Percentiles rank a stretch among this genome's conserved stretches.
phyloP scores from a whole-genome alignment of 2,113 vertebrate species.

The Cepphus grylle region DNA sequence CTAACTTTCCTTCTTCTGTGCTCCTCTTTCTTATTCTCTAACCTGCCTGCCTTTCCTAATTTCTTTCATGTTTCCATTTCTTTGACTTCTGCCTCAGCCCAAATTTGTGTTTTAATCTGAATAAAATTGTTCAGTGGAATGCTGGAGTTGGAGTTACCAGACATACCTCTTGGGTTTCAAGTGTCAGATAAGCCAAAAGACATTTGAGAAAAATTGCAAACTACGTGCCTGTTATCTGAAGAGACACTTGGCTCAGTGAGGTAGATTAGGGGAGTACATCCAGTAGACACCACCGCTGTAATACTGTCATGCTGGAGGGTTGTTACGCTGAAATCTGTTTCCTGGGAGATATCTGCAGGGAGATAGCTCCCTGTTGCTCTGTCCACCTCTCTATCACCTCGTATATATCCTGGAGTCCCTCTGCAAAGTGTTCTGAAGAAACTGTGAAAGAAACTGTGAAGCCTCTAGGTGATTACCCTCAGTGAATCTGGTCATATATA shows the following conservation, averaged over 20 bases:
- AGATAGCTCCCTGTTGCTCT: not conserved
- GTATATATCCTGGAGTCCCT: not conserved
- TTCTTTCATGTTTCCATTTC: not conserved
- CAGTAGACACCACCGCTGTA: not conserved
- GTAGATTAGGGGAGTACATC: not conserved
- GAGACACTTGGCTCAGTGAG: not conserved
- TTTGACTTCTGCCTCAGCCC: not conserved
- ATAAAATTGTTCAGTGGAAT: not conserved
- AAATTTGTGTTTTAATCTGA: not conserved
- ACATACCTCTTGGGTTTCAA: not conserved
- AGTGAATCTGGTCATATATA: not conserved
- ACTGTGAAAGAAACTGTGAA: not conserved
- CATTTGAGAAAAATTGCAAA: not conserved
- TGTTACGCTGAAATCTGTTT: not conserved
- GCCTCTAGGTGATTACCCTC: not conserved
- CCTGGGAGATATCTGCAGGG: not conserved
- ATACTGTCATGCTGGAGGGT: not conserved
- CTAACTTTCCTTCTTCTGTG: not conserved
- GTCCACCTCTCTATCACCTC: not conserved
- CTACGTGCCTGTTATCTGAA: not conserved
- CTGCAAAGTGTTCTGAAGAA: not conserved
- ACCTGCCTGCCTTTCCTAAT: not conserved
- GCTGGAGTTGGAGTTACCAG: not conserved
- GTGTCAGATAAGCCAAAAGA: not conserved
- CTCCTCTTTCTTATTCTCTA: not conserved